Evolutionary conservation across 2,888 invertebrate species (phyloP).

Genomic region (Drosophila maculinotata): DNA sequence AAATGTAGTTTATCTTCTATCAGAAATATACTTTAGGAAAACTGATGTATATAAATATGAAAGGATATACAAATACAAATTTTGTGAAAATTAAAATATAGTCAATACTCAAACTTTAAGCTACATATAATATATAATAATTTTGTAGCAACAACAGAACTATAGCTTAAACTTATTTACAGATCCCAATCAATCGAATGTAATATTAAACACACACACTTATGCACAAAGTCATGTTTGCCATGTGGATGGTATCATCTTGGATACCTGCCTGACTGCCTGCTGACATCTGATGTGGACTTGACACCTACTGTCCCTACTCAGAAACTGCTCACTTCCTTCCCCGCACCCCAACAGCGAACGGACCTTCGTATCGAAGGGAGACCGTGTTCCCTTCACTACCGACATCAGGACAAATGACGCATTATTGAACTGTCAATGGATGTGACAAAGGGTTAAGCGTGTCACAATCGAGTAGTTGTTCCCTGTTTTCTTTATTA

Average conservation of each 20-base stretch:
- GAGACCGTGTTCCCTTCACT: constrained; percentile 13
- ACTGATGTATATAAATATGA: no score
- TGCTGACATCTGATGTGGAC: constrained; percentile 14
- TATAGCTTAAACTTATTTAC: neutral
- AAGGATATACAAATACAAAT: no score
- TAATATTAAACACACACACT: constrained; percentile 23
- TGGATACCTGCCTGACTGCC: constrained; percentile 22
- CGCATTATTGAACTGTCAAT: constrained; percentile 82
- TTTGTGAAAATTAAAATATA: no score
- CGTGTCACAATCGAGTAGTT: constrained; percentile 68
- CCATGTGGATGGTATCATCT: constrained; percentile 11
- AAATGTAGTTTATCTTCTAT: no score
- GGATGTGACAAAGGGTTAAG: constrained; percentile 80
- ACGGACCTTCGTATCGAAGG: constrained; percentile 10
- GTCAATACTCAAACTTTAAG: no score
- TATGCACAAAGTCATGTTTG: constrained; percentile 8
- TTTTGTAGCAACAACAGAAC: no score
- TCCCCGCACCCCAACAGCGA: constrained; percentile 8
- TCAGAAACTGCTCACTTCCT: constrained; percentile 21
- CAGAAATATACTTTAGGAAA: no score
- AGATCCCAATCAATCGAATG: constrained; percentile 13
- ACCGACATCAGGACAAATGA: constrained; percentile 61
- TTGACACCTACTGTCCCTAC: constrained; percentile 47
- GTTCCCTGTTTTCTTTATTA: constrained; percentile 28
- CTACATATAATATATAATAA: no score